Conservation (phyloP, 2,888 invertebrate species). For the Bursaphelenchus okinawaensis region DNA sequence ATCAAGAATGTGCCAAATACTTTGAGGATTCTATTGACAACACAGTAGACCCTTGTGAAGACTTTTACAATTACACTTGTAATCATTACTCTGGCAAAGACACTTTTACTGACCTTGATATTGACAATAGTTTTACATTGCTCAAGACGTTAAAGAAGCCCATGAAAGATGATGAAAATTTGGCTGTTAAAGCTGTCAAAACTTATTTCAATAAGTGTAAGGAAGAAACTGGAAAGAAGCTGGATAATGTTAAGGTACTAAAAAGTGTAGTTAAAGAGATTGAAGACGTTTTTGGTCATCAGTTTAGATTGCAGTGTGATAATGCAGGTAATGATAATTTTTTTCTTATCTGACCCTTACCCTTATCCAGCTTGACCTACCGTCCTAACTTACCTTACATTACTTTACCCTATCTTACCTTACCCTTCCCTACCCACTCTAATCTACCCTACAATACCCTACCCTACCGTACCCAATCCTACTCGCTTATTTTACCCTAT, state of each 20-base stretch:
- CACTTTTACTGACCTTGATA: slow-evolving; percentile 12
- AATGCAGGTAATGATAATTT: too few species aligned
- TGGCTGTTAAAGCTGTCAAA: not conserved
- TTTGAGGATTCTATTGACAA: slow-evolving; percentile 31
- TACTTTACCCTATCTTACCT: too few species aligned
- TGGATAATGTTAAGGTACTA: not conserved
- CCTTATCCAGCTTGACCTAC: too few species aligned
- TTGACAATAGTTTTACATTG: not conserved
- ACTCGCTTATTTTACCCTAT: too few species aligned
- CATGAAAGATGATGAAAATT: not conserved
- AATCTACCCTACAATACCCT: too few species aligned
- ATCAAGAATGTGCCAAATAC: slow-evolving; percentile 7
- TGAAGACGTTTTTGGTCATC: not conserved
- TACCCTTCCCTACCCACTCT: too few species aligned
- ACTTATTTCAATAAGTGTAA: not conserved
- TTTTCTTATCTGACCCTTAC: too few species aligned
- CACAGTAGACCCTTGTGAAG: slow-evolving; percentile 37
- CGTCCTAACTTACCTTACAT: too few species aligned
- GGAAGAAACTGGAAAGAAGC: not conserved
- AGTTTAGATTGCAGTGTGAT: not conserved
- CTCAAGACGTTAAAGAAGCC: not conserved
- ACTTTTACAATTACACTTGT: slow-evolving; percentile 42
- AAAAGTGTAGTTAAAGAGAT: not conserved
- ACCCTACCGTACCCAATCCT: too few species aligned
- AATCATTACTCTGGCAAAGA: slow-evolving; percentile 14